Evolutionary conservation across 1,140 invertebrate species (phyloP), one percentile per base, ranked within the genome.

Genomic region (Neomicropteryx cornuta): DNA sequence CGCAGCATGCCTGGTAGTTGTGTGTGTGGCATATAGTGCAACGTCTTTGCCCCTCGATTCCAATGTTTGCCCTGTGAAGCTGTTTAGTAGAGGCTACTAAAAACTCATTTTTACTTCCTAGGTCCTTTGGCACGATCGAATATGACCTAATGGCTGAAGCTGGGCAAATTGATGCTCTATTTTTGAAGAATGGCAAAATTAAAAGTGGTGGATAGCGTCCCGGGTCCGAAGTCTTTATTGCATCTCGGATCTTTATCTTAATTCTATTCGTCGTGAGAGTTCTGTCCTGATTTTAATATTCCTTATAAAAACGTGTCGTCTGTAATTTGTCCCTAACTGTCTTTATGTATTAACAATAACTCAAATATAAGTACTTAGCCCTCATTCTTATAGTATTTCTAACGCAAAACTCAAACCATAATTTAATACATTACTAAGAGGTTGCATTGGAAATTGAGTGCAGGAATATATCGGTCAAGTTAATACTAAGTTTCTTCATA

Each of bases 221-320:
- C 3, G 11, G 2, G 3, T 30, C 37, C 11, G 43, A 47, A 8
- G 45, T 43, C 41, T 50, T 50, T 33, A 50, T 50, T 4, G 39
- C 24, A 28, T 45, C 43, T 6, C 16, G 13, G 14, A 50, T 45
- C 16, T 32, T 8, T 22, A 44, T 44, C n/a, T 38, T 16, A 16
- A 33, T 18, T n/a, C 31, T 32, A 5, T 8, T 23, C 4, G 41
- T 45, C 10, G 30, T 11, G 17, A 34, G 18, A 21, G 13, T 33
- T 16, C 41, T 42, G 18, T 45, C 41, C 5, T 27, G 18, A 52
- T 22, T 31, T 41, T 44, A 18, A 56, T 48, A 23, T 2, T 49
- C 53, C 42, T 49, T 55, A 3, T 52, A 34, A 31, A 55, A 50
- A 22, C 53, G 33, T 28, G 24, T 40, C 5, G 51, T 38, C 27